Evolutionary conservation across 2,113 vertebrate genomes (phyloP), one percentile per base, ranked within the genome.

Genomic region (Platichthys stellatus): DNA sequence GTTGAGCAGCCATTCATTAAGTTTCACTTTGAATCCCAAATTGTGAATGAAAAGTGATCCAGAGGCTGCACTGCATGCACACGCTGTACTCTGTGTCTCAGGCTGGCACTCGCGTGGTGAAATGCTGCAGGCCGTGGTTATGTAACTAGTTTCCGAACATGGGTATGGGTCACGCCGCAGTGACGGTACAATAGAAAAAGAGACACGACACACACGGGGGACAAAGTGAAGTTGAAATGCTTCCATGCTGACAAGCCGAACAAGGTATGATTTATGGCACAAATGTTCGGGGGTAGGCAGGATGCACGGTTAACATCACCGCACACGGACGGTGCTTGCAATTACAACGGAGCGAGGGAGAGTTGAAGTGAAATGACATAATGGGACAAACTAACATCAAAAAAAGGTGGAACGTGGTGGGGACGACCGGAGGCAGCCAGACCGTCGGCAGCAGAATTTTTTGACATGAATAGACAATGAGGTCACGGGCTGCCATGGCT

Each of bases 401-500:
- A 54, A 72, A 54, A 79, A 85, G 63, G 70, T 82, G 70, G 64
- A 69, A 69, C 53, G 70, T 28, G 73, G 24, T 62, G 53, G 60
- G 12, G 75, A 28, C 47, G n/a, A 69, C 67, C 21, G 1, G 59
- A 78, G 13, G 72, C 49, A 72, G 73, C 69, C 59, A 21, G 63
- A 85, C 49, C 43, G 66, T 40, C 72, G 66, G 70, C 68, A 74
- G 84, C 67, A 68, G 77, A 31, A 31, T 78, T 75, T 87, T 28
- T 69, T 84, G 69, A 89, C 71, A 66, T 83, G 77, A 85, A 47
- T 76, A 90, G 87, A 89, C 80, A 91, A 86, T 74, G 82, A 91
- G 84, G 60, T 91, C 86, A 85, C 31, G 63, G 3, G 76, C 59
- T 82, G 76, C 81, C 78, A 81, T 18, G 57, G 74, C 56, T 74